Conservation (phyloP, 1,140 invertebrate genomes). For the Bombus waltoni region DNA sequence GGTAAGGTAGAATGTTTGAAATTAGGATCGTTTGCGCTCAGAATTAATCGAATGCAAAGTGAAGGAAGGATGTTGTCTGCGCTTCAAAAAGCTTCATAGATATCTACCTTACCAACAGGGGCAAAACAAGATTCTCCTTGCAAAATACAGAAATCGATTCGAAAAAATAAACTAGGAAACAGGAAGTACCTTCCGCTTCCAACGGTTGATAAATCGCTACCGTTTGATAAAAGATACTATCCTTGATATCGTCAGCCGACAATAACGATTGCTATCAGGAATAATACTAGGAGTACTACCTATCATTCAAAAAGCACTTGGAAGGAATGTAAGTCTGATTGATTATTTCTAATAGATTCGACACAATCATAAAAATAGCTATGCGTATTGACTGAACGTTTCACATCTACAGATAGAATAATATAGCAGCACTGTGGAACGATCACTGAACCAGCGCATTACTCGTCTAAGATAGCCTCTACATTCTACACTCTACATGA, state of each 20-base stretch:
- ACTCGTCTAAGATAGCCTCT: too few species aligned
- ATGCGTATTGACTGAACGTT: background rate
- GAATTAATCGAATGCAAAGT: constrained; percentile 1
- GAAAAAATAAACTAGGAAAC: background rate
- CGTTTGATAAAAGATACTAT: background rate
- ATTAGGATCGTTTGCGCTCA: background rate
- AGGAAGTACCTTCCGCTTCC: background rate
- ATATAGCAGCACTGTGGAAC: background rate
- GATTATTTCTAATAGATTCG: background rate
- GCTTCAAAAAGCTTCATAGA: background rate
- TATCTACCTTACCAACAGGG: constrained; percentile 56
- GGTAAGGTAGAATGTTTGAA: constrained; percentile 55
- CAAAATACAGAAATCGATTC: background rate
- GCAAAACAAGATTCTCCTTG: background rate
- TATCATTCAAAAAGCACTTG: background rate
- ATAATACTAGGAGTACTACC: background rate
- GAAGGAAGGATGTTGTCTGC: constrained; percentile 1
- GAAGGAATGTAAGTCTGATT: background rate
- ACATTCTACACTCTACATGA: too few species aligned
- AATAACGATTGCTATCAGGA: background rate
- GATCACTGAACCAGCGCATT: background rate
- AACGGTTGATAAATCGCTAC: constrained; percentile 41
- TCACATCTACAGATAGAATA: background rate
- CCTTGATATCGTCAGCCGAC: too few species aligned
- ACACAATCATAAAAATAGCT: background rate